Evolutionary conservation across 1,140 invertebrate species (phyloP).

Genomic region (Meloidogyne chitwoodi): DNA sequence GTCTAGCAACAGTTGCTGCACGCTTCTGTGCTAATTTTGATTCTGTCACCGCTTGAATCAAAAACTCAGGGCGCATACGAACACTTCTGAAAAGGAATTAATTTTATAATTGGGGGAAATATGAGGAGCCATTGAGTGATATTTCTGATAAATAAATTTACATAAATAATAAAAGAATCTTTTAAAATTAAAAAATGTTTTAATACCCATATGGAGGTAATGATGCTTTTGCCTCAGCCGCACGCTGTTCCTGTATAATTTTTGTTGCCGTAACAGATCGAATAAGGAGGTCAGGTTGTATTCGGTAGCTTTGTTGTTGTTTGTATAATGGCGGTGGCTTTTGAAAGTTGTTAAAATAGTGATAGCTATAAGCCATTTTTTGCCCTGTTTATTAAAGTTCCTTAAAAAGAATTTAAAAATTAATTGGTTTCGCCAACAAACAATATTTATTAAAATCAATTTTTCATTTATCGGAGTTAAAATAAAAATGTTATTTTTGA

Average conservation of each 20-base stretch:
- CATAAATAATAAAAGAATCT: no score
- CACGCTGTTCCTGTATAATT: slow-evolving; percentile 3
- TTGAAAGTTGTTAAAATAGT: neutral
- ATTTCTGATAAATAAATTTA: no score
- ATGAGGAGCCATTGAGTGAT: no score
- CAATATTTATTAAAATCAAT: no score
- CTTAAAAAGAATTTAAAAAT: neutral
- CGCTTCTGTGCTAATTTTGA: slow-evolving; percentile 7
- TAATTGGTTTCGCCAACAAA: neutral
- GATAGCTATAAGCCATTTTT: neutral
- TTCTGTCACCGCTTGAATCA: slow-evolving; percentile 6
- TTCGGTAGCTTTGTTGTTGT: neutral
- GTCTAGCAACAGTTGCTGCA: neutral
- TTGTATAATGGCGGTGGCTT: neutral
- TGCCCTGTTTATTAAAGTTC: neutral
- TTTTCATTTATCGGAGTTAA: no score
- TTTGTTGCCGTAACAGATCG: slow-evolving; percentile 1
- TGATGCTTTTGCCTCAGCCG: neutral
- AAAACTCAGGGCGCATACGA: slow-evolving; percentile 7
- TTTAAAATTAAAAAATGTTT: no score
- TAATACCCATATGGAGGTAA: neutral
- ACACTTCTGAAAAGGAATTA: neutral
- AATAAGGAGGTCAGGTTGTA: neutral
- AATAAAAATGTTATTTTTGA: no score
- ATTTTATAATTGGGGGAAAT: no score